Evolutionary conservation across 1,140 invertebrate species (phyloP).

Genomic region (Asbolus verrucosus): DNA sequence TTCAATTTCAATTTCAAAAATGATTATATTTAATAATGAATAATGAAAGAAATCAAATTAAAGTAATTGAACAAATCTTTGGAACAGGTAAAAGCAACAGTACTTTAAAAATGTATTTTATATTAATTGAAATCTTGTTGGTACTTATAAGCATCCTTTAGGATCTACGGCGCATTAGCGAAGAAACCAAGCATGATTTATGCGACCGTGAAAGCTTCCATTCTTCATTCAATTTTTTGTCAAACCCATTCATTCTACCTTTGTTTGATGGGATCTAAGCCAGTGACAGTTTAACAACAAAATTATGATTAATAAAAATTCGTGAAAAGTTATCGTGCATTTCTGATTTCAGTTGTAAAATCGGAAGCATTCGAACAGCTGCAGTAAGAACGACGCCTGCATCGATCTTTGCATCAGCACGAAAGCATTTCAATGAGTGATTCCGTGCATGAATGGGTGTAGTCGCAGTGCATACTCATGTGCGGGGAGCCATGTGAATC

Average conservation of each 20-base stretch:
- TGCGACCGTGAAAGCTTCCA: constrained; percentile 5
- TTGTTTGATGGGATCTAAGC: too few relatives aligned
- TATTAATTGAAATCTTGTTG: too few relatives aligned
- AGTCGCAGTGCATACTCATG: constrained; percentile 12
- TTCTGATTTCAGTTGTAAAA: constrained; percentile 18
- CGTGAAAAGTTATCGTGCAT: background rate
- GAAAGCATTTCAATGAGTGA: constrained; percentile 9
- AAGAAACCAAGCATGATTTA: constrained; percentile 20
- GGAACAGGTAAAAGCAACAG: too few relatives aligned
- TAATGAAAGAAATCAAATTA: too few relatives aligned
- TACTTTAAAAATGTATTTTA: too few relatives aligned
- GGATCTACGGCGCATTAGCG: constrained; percentile 9
- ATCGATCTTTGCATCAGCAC: background rate
- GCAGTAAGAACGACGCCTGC: background rate
- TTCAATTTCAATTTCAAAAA: too few relatives aligned
- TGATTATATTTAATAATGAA: too few relatives aligned
- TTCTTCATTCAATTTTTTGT: constrained; percentile 16
- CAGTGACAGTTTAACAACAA: too few relatives aligned
- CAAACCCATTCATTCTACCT: too few relatives aligned
- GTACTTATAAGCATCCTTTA: constrained; percentile 10
- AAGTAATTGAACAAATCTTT: too few relatives aligned
- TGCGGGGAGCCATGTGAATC: constrained; percentile 45
- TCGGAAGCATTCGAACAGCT: constrained; percentile 14
- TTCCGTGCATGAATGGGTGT: constrained; percentile 20
- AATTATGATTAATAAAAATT: background rate